A percentile compares a stretch with the other conserved stretches of the same genome.
These are phyloP conservation scores for Diarsia brunnea DNA, from an alignment of 2,888 invertebrate species.

Conservation along the genomic window DNA sequence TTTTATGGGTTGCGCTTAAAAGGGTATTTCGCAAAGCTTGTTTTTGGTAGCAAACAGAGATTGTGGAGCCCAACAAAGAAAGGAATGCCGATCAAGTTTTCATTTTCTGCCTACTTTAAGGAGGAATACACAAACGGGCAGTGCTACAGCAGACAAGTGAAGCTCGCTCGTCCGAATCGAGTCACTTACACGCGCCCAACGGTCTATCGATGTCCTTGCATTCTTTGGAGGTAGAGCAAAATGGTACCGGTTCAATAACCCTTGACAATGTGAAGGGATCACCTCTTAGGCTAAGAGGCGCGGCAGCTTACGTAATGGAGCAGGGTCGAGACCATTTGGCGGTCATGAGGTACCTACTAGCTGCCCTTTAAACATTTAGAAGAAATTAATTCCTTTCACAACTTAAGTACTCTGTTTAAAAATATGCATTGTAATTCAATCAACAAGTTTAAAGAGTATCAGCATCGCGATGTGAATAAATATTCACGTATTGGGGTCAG, in stretches of 20 bases:
- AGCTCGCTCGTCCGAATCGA: conserved; percentile 54
- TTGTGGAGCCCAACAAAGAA: conserved; percentile 64
- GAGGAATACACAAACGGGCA: conserved; percentile 28
- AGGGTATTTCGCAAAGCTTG: conserved; percentile 81
- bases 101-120: conserved; percentile 14
- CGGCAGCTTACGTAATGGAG: conserved; percentile 83
- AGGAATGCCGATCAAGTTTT: conserved; percentile 16
- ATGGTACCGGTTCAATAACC: conserved; percentile 87
- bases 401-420: conserved; percentile 6
- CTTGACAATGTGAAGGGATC: conserved; percentile 87
- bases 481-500: conserved; percentile 85
- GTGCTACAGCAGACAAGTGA: conserved; percentile 45
- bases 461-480: conserved; percentile 77
- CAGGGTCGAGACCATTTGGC: conserved; percentile 79
- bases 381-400: conserved; percentile 47
- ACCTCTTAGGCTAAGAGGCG: conserved; percentile 81
- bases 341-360: conserved; percentile 72
- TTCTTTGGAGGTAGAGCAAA: conserved; percentile 85
- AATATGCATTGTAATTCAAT: conserved; percentile 38
- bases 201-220: conserved; percentile 87
- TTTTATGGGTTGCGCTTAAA: conserved; percentile 70
- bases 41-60: conserved; percentile 75
- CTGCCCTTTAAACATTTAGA: conserved; percentile 55
- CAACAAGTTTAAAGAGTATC: conserved; percentile 69
- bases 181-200: conserved; percentile 66